These are phyloP conservation scores for Montifringilla adamsi DNA, from an alignment of 2,113 vertebrate genomes.

Conservation along the genomic window DNA sequence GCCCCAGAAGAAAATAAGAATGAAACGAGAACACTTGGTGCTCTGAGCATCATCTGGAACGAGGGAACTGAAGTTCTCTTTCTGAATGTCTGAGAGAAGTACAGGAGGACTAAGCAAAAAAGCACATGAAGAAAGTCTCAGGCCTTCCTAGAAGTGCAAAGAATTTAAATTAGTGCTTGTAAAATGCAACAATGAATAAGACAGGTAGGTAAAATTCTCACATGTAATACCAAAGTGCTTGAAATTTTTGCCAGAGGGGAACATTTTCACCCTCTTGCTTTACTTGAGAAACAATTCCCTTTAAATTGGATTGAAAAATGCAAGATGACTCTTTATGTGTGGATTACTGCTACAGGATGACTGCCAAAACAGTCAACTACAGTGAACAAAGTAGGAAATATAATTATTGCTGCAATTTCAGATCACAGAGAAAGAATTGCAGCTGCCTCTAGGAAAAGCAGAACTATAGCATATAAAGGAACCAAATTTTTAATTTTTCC, in stretches of 20 bases:
- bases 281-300: slow-evolving; percentile 51
- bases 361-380: slow-evolving; percentile 51
- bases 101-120: neutral
- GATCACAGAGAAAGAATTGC: slow-evolving; percentile 24
- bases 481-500: slow-evolving; percentile 38
- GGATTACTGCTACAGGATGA: slow-evolving; percentile 49
- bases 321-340: slow-evolving; percentile 30
- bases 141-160: neutral
- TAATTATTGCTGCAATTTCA: slow-evolving; percentile 59
- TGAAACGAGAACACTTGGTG: neutral
- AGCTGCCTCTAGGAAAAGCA: slow-evolving; percentile 42
- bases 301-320: slow-evolving; percentile 60
- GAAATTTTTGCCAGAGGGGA: slow-evolving; percentile 29
- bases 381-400: slow-evolving; percentile 49
- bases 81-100: neutral
- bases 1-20: neutral
- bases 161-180: slow-evolving; percentile 53
- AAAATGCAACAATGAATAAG: slow-evolving; percentile 12
- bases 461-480: neutral
- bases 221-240: slow-evolving; percentile 11
- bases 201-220: slow-evolving; percentile 11
- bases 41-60: neutral
- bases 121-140: neutral
- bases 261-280: slow-evolving; percentile 34
- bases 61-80: neutral